Evolutionary conservation across 2,113 vertebrate genomes (phyloP).

Genomic region (Indri indri): DNA sequence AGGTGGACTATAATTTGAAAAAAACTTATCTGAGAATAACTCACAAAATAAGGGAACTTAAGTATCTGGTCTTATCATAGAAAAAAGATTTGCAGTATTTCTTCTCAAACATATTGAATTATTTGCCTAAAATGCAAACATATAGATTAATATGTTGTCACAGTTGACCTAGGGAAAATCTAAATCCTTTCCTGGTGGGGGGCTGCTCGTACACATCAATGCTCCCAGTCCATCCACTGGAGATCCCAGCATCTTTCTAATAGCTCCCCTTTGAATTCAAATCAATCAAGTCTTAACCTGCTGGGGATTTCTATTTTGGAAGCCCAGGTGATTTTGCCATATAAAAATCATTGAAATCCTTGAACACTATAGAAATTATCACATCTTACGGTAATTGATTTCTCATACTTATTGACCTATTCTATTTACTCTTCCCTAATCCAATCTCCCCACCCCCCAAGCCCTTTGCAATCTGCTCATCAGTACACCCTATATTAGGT

Average conservation of each 20-base stretch:
- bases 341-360: not conserved
- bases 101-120: not conserved
- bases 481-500: not conserved
- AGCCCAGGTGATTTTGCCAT: not conserved
- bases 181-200: not conserved
- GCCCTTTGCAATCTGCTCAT: not conserved
- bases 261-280: not conserved
- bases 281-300: not conserved
- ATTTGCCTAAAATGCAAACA: not conserved
- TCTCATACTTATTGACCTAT: not conserved
- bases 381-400: not conserved
- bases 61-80: not conserved
- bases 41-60: not conserved
- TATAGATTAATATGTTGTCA: not conserved
- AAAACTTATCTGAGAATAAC: not conserved
- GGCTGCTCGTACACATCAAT: rapidly evolving
- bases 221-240: not conserved
- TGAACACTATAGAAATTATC: not conserved
- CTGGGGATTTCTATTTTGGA: not conserved
- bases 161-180: not conserved
- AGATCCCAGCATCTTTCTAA: not conserved
- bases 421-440: not conserved
- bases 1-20: not conserved
- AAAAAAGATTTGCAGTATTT: not conserved
- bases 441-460: not conserved